A percentile compares a stretch with the other conserved stretches of the same genome.
Conservation (phyloP, 2,888 invertebrate genomes). For the Parnassius mnemosyne region DNA sequence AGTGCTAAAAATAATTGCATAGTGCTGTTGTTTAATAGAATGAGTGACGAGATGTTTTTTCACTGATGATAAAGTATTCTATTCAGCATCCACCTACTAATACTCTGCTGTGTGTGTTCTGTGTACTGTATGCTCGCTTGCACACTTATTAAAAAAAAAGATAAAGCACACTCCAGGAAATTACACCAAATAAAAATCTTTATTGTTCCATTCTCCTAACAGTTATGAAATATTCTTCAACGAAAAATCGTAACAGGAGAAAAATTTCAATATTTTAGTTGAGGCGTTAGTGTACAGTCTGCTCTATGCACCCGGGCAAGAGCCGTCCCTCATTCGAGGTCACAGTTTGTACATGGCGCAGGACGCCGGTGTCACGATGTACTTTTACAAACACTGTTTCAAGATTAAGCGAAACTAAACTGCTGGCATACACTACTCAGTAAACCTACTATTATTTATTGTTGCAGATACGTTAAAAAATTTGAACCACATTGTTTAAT, state of each 20-base stretch:
- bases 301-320: constrained; percentile 35
- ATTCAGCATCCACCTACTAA: too few relatives aligned
- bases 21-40: too few relatives aligned
- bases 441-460: constrained; percentile 56
- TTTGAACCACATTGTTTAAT: too few relatives aligned
- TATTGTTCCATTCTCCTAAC: neutral
- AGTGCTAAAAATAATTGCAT: too few relatives aligned
- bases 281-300: constrained; percentile 11
- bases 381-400: constrained; percentile 63
- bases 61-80: too few relatives aligned
- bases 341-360: constrained; percentile 62
- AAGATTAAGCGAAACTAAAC: constrained; percentile 73
- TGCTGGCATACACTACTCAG: constrained; percentile 60
- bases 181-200: neutral
- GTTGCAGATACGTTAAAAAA: too few relatives aligned
- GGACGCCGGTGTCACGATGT: constrained; percentile 32
- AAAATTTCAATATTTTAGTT: neutral
- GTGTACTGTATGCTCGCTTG: too few relatives aligned
- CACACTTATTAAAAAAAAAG: too few relatives aligned
- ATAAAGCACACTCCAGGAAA: too few relatives aligned
- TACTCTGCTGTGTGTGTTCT: too few relatives aligned
- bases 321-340: constrained; percentile 61
- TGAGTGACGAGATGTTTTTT: too few relatives aligned
- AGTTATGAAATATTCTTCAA: neutral
- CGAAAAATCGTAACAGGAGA: neutral